phyloP scores from a whole-genome alignment of 30 jellyfish, hydroid and myxozoan genomes.

The Morbakka virulenta region DNA sequence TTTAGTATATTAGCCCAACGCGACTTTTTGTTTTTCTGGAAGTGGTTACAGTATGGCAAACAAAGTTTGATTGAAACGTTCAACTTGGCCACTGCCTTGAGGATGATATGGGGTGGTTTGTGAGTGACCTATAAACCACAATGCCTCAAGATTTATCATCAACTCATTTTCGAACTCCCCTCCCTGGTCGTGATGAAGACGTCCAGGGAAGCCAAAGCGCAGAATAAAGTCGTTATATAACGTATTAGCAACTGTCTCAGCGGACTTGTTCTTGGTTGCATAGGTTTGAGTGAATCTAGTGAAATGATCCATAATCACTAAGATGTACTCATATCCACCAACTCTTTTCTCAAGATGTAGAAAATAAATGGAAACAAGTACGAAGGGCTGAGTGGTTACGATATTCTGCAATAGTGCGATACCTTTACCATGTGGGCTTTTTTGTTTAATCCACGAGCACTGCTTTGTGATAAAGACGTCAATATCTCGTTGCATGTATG shows the following conservation, averaged over 20 bases:
- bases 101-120: too few species aligned
- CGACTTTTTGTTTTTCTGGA: constrained; percentile 12
- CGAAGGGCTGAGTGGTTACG: constrained; percentile 27
- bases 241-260: constrained; percentile 10
- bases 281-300: too few species aligned
- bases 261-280: too few species aligned
- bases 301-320: constrained; percentile 41
- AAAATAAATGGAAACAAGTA: constrained; percentile 23
- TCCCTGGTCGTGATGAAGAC: too few species aligned
- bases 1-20: constrained; percentile 11
- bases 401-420: constrained; percentile 3
- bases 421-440: neutral
- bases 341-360: constrained; percentile 24
- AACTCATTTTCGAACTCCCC: too few species aligned
- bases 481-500: constrained; percentile 19
- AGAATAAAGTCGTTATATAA: constrained; percentile 24
- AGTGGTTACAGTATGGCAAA: constrained; percentile 3
- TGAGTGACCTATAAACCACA: neutral
- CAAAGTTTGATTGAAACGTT: too few species aligned
- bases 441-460: constrained; percentile 13
- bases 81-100: too few species aligned
- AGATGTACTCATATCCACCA: constrained; percentile 48
- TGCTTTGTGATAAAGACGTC: constrained; percentile 6
- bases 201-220: constrained; percentile 31
- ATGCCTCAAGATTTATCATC: constrained; percentile 2